Evolutionary conservation across 1,140 invertebrate species (phyloP).

Genomic region (Samia ricini): DNA sequence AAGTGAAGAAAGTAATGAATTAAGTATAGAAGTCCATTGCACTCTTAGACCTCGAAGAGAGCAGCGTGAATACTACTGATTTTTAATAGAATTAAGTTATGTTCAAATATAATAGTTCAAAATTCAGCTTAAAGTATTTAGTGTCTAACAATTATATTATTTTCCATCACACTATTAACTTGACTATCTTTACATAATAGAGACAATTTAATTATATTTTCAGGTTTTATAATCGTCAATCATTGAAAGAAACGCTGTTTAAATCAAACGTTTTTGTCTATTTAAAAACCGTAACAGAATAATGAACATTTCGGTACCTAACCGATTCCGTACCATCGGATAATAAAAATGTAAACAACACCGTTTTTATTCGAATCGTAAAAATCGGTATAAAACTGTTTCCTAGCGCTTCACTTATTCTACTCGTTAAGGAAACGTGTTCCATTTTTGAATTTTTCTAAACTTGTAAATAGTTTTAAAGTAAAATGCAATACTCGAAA

Average conservation of each 20-base stretch:
- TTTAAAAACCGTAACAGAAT: neutral
- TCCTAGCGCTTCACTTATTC: neutral
- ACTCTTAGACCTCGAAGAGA: no score
- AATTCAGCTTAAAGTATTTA: no score
- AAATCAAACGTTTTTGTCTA: neutral
- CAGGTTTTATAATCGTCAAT: neutral
- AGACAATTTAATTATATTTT: neutral
- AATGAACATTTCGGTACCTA: neutral
- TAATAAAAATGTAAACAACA: constrained; percentile 1
- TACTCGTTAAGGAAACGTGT: neutral
- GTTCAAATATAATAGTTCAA: no score
- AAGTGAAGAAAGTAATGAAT: no score
- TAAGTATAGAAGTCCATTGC: no score
- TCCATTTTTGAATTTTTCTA: neutral
- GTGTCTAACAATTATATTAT: no score
- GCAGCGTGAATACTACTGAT: no score
- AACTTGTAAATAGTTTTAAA: neutral
- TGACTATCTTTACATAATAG: no score
- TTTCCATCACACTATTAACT: no score
- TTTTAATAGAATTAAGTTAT: no score
- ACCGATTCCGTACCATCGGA: neutral
- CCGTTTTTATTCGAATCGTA: neutral
- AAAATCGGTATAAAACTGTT: constrained; percentile 1
- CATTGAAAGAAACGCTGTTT: neutral
- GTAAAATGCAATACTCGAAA: constrained; percentile 11